Conservation (phyloP, 1,140 invertebrate species). For the Armadillidium nasatum region DNA sequence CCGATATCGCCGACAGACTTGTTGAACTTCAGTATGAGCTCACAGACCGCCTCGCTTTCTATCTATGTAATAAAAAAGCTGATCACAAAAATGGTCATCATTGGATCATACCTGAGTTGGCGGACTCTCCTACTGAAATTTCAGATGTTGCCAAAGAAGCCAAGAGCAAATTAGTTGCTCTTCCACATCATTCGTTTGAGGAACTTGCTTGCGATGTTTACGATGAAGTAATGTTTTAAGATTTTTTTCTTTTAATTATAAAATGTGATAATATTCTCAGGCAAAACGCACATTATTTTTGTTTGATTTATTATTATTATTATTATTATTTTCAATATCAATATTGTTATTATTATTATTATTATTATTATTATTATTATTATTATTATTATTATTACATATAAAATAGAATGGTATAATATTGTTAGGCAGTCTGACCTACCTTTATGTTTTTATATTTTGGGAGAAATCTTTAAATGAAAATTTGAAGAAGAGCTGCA, state of each 20-base stretch:
- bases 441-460: too few species aligned
- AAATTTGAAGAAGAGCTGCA: too few species aligned
- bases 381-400: too few species aligned
- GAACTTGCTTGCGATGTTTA: conserved; percentile 95
- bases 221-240: conserved; percentile 63
- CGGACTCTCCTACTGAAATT: conserved; percentile 69
- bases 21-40: conserved; percentile 89
- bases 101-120: conserved; percentile 74
- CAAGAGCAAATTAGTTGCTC: conserved; percentile 53
- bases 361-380: too few species aligned
- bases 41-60: conserved; percentile 84
- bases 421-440: too few species aligned
- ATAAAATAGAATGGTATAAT: too few species aligned
- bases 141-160: conserved; percentile 39
- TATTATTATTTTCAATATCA: too few species aligned
- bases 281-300: background rate
- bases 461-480: too few species aligned
- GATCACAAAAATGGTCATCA: conserved; percentile 78
- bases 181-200: conserved; percentile 88
- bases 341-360: too few species aligned
- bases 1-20: conserved; percentile 76
- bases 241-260: background rate
- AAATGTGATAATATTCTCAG: background rate
- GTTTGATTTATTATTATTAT: background rate
- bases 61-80: conserved; percentile 72